Base-by-base conservation (phyloP, 1,140 invertebrate genomes). In the Popillia japonica region DNA sequence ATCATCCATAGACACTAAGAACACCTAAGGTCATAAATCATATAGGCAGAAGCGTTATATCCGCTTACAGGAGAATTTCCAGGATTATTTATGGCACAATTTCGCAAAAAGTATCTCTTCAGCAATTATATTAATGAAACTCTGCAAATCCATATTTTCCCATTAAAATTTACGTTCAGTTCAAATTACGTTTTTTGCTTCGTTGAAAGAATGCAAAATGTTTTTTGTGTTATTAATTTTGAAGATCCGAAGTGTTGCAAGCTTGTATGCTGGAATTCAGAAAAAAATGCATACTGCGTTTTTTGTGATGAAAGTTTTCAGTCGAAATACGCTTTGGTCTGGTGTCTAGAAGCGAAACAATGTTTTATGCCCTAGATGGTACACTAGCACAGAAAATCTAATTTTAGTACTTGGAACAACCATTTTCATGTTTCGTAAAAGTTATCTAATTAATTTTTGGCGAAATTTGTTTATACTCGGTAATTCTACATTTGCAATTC, bases 81-180 rank as follows among this genome's bases (percentile, higher is more conserved):
- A 14, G 11, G 44, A 48, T 48, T 48, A 48, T 48, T 48, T 48
- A 48, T 48, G 44, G 44, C 44, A n/a, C 44, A 48, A 48, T 48
- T 48, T 48, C 11, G 17, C 44, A 48, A 48, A 48, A 48, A 48
- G 44, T 48, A 11, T n/a, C 44, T 48, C 44, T 48, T 48, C 44
- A 48, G 44, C 44, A 48, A 48, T 48, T 48, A 48, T 48, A 48
- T 48, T 48, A 48, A 48, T 48, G 44, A 48, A 48, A 48, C 17
- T 48, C 44, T 48, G 8, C 44, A 48, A 4, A 48, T 48, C 44
- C 44, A 48, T 48, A 48, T 48, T 48, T 48, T n/a, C 44, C 11
- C 17, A 48, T 48, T 48, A 48, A 48, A 48, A 48, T 48, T 48
- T n/a, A 0, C 11, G 17, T 48, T 48, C 44, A 14, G 44, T 48